phyloP scores from a whole-genome alignment of 2,113 vertebrate genomes.

The Neolamprologus brichardi region DNA sequence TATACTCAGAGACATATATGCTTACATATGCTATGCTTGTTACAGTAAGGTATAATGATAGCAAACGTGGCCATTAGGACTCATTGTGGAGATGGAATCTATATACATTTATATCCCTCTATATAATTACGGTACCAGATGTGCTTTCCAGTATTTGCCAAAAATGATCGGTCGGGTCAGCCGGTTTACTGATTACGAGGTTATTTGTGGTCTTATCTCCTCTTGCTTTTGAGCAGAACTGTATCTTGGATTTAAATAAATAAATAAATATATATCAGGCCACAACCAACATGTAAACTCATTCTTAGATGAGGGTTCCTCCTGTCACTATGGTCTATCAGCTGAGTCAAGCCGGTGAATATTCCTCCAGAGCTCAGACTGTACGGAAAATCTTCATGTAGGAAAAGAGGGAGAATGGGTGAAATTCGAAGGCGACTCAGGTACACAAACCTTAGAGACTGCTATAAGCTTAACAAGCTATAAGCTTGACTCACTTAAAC shows the following conservation, averaged over 20 bases:
- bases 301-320: not conserved
- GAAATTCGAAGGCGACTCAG: not conserved
- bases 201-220: not conserved
- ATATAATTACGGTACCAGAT: not conserved
- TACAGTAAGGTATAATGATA: not conserved
- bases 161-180: fast-evolving
- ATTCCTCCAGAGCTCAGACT: not conserved
- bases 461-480: not conserved
- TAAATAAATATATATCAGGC: not conserved
- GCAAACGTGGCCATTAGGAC: not conserved
- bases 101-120: fast-evolving
- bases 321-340: not conserved
- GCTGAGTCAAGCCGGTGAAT: not conserved
- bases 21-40: not conserved
- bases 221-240: not conserved
- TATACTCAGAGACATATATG: not conserved
- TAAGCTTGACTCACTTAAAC: not conserved
- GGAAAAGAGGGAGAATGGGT: not conserved
- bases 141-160: not conserved
- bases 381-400: not conserved
- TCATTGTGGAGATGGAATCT: not conserved
- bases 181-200: fast-evolving
- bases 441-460: not conserved
- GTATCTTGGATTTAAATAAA: not conserved
- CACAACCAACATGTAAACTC: not conserved